Evolutionary conservation across 1,140 invertebrate genomes (phyloP).

Genomic region (Paralvinella palmiformis): DNA sequence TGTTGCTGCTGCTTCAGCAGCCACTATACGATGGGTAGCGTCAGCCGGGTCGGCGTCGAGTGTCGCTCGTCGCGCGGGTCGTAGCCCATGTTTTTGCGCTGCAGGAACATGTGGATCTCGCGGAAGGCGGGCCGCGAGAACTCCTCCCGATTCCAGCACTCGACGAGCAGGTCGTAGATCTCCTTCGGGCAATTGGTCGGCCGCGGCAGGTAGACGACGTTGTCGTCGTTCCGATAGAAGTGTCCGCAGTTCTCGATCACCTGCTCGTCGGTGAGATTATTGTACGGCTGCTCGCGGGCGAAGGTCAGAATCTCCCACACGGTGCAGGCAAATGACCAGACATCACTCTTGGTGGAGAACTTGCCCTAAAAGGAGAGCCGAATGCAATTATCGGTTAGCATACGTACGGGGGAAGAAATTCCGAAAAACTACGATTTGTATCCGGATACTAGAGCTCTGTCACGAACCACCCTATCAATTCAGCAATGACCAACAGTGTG

Average conservation of each 20-base stretch:
- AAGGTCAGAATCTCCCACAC: conserved; percentile 86
- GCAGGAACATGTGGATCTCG: conserved; percentile 79
- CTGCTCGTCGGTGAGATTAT: conserved; percentile 62
- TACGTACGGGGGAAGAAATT: not conserved
- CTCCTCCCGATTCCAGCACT: conserved; percentile 84
- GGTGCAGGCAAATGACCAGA: conserved; percentile 81
- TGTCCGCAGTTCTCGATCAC: conserved; percentile 11
- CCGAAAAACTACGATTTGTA: not conserved
- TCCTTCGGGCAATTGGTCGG: conserved; percentile 12
- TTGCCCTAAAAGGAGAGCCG: conserved; percentile 54
- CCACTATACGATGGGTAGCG: not conserved
- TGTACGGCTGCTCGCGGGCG: conserved; percentile 72
- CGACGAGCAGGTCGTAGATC: conserved; percentile 84
- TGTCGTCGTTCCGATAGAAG: not conserved
- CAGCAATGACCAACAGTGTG: not conserved
- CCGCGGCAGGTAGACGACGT: not conserved
- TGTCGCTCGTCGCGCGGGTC: conserved; percentile 11
- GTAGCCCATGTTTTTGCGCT: conserved; percentile 74
- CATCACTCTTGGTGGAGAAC: conserved; percentile 77
- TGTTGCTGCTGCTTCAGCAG: too few species aligned
- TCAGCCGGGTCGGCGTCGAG: not conserved
- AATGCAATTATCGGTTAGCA: not conserved
- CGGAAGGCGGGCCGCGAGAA: conserved; percentile 69
- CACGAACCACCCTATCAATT: not conserved
- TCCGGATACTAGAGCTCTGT: not conserved